A percentile compares a stretch with the other conserved stretches of the same genome.
phyloP scores from a whole-genome alignment of 2,113 vertebrate genomes.

The Sapayoa aenigma region DNA sequence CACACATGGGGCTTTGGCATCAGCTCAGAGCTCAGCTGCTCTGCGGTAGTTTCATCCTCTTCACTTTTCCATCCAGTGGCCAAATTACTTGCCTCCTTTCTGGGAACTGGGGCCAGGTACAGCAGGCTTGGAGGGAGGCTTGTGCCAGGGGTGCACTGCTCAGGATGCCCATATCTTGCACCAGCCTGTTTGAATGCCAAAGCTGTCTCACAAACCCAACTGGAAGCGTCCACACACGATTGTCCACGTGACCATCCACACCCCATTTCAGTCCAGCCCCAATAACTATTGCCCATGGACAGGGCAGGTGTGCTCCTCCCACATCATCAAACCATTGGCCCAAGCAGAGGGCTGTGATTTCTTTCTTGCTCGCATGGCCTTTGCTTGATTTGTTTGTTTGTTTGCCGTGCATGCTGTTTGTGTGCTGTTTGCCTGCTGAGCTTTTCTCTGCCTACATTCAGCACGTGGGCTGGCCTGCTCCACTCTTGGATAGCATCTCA shows the following conservation, averaged over 20 bases:
- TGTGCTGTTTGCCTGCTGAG: constrained; percentile 59
- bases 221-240: fast-evolving
- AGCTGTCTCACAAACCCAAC: background rate
- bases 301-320: background rate
- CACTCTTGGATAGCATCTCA: background rate
- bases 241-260: background rate
- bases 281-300: background rate
- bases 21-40: background rate
- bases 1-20: fast-evolving
- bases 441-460: constrained; percentile 25
- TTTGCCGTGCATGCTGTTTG: background rate
- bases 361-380: background rate
- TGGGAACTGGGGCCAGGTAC: fast-evolving
- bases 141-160: fast-evolving
- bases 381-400: constrained; percentile 57
- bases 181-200: background rate
- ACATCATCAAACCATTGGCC: background rate
- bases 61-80: background rate
- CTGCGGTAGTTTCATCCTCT: background rate
- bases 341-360: fast-evolving
- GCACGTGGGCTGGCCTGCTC: background rate
- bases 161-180: fast-evolving
- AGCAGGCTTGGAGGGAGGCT: background rate
- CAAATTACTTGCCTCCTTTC: background rate
- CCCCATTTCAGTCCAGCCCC: background rate